Conservation (phyloP, 2,113 vertebrate species). For the Seriola dumerili region DNA sequence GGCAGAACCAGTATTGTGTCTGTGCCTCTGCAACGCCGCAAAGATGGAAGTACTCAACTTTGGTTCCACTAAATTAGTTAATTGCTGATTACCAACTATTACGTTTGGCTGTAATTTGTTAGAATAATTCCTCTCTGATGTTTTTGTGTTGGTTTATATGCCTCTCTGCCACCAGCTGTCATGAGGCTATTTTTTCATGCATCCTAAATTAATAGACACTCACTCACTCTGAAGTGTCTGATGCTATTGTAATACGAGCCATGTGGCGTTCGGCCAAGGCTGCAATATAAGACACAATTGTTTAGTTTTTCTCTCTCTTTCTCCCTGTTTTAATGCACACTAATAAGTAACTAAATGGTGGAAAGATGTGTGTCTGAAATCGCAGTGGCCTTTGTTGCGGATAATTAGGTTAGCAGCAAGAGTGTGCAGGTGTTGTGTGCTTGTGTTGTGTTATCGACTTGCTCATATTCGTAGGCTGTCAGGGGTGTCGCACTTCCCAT, state of each 20-base stretch:
- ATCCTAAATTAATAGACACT: constrained; percentile 78
- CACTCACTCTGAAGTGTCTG: constrained; percentile 73
- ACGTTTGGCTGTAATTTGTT: constrained; percentile 43
- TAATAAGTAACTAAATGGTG: constrained; percentile 79
- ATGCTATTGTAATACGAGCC: constrained; percentile 70
- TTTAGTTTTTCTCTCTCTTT: constrained; percentile 40
- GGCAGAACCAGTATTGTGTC: background rate
- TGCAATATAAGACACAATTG: constrained; percentile 73
- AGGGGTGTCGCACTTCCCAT: constrained; percentile 76
- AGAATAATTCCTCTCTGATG: constrained; percentile 59
- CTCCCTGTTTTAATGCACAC: constrained; percentile 72
- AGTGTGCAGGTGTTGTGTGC: constrained; percentile 75
- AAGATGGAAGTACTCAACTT: constrained; percentile 45
- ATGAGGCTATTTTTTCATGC: constrained; percentile 69
- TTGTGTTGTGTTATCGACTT: constrained; percentile 72
- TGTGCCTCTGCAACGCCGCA: background rate
- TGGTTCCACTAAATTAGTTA: constrained; percentile 52
- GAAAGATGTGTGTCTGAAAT: constrained; percentile 73
- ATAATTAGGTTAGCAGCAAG: constrained; percentile 80
- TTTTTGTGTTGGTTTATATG: constrained; percentile 57
- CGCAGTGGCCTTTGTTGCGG: constrained; percentile 74
- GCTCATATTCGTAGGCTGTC: constrained; percentile 73
- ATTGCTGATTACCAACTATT: constrained; percentile 65
- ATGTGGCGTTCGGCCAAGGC: constrained; percentile 62
- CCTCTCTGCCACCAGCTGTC: constrained; percentile 73